A percentile compares a stretch with the other conserved stretches of the same genome.
These are phyloP conservation scores for Trachelus troglodyta DNA, from an alignment of 2,888 invertebrate species.

Conservation along the genomic window DNA sequence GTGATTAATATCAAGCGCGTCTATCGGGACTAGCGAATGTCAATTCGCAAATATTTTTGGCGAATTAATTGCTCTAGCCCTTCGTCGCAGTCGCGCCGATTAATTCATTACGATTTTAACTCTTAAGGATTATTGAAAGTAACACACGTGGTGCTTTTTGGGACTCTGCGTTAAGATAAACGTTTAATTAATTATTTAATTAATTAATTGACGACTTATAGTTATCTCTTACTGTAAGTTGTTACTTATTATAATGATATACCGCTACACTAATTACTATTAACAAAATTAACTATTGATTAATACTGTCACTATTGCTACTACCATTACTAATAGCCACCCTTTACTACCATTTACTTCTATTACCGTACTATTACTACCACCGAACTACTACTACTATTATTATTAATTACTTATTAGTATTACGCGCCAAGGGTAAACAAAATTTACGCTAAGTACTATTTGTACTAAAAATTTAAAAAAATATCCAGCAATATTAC, in stretches of 20 bases:
- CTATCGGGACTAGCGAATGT: neutral
- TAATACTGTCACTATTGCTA: neutral
- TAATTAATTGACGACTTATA: neutral
- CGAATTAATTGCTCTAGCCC: neutral
- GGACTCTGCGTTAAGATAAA: conserved; percentile 29
- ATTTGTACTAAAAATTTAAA: conserved; percentile 20
- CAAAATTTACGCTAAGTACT: neutral
- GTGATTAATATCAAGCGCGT: neutral
- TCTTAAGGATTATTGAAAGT: conserved; percentile 37
- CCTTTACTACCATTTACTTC: neutral
- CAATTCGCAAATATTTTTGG: neutral
- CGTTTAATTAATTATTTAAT: conserved; percentile 1
- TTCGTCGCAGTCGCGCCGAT: neutral
- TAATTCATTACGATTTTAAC: neutral
- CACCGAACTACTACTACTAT: conserved; percentile 33
- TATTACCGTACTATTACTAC: conserved; percentile 22
- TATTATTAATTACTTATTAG: conserved; percentile 31
- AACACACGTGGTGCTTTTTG: conserved; percentile 42
- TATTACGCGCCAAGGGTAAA: conserved; percentile 5
- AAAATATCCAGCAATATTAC: conserved; percentile 16
- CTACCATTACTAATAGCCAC: neutral
- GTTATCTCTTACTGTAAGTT: conserved; percentile 1
- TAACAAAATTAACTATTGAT: neutral
- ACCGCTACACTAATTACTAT: conserved; percentile 4
- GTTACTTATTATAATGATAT: neutral